phyloP scores from a whole-genome alignment of 2,797 vertebrate species.

The Psittacula derbiana region DNA sequence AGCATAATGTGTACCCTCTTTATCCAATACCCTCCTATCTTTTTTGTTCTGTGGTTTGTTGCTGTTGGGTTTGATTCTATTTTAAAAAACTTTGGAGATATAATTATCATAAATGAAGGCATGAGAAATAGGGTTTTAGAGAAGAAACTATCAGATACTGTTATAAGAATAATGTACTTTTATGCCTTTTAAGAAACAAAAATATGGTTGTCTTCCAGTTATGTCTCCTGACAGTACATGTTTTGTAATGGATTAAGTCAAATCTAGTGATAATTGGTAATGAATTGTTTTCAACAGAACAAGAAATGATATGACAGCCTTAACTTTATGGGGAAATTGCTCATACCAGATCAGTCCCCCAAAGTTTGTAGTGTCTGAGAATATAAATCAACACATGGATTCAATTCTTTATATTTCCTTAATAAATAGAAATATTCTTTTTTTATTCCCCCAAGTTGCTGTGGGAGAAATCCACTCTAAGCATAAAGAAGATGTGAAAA shows the following conservation, averaged over 20 bases:
- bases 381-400: not conserved
- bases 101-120: not conserved
- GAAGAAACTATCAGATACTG: not conserved
- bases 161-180: not conserved
- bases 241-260: not conserved
- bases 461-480: not conserved
- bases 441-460: not conserved
- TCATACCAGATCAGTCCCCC: not conserved
- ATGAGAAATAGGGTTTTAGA: not conserved
- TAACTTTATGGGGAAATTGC: not conserved
- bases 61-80: not conserved
- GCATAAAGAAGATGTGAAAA: not conserved
- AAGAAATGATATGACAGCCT: not conserved
- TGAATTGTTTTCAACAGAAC: not conserved
- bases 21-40: not conserved
- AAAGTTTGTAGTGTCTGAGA: not conserved
- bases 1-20: not conserved
- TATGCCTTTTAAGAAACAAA: not conserved
- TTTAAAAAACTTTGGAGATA: not conserved
- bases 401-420: not conserved
- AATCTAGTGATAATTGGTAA: not conserved
- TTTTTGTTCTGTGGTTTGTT: not conserved
- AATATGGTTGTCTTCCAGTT: not conserved
- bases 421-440: not conserved
- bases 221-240: not conserved